Conservation (phyloP, 1,140 invertebrate species). For the Steinernema feltiae region DNA sequence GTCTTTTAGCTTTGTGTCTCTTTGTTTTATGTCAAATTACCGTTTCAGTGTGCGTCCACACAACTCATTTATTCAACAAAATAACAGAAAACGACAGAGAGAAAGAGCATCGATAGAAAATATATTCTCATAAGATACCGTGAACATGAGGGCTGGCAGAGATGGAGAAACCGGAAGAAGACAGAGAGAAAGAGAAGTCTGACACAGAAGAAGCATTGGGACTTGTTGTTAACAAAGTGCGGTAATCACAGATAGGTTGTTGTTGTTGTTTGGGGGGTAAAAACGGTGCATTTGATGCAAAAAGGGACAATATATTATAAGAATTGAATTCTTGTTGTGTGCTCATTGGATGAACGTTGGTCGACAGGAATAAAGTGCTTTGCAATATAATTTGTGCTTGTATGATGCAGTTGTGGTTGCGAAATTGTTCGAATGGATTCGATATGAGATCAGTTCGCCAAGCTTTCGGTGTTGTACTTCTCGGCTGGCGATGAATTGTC, state of each 20-base stretch:
- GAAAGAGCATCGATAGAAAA: background rate
- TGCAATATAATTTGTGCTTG: background rate
- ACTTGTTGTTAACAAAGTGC: background rate
- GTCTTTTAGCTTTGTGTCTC: too few relatives aligned
- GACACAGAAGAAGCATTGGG: background rate
- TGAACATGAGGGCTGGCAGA: background rate
- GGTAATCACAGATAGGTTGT: background rate
- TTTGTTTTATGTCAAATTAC: too few relatives aligned
- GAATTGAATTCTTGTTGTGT: background rate
- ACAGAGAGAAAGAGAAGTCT: background rate
- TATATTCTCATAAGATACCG: background rate
- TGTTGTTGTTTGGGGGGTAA: background rate
- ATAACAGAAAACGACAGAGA: background rate
- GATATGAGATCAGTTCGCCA: conserved; percentile 15
- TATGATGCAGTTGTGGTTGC: background rate
- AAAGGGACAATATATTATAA: background rate
- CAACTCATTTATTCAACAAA: conserved; percentile 9
- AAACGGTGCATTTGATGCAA: background rate
- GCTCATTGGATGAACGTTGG: conserved; percentile 6
- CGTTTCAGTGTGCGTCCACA: background rate
- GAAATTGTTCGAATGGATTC: conserved; percentile 7
- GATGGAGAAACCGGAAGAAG: background rate
- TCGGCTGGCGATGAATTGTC: background rate
- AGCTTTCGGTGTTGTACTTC: background rate
- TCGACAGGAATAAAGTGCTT: background rate